These are phyloP conservation scores for Cyclina sinensis DNA, from an alignment of 1,140 invertebrate species.

Conservation along the genomic window DNA sequence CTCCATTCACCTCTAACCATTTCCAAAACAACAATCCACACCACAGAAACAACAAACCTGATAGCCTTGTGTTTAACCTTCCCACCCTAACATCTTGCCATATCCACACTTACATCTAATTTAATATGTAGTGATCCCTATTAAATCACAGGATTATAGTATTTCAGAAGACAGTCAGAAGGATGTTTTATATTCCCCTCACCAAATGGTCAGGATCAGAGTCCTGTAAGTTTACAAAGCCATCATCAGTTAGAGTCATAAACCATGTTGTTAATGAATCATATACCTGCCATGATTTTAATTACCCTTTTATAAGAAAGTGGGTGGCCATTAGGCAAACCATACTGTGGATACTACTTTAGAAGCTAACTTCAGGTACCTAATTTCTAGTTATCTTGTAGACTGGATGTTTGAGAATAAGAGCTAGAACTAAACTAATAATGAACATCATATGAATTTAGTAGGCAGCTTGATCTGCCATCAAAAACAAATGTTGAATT, in stretches of 20 bases:
- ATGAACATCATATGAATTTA: no score
- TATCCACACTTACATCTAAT: slow-evolving; percentile 15
- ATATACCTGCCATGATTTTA: slow-evolving; percentile 3
- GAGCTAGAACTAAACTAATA: no score
- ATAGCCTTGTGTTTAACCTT: background rate
- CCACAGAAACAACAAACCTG: slow-evolving; percentile 10
- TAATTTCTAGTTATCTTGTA: no score
- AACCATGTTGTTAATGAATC: slow-evolving; percentile 19
- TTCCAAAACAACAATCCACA: slow-evolving; percentile 6
- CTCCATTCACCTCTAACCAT: background rate
- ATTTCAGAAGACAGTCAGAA: background rate
- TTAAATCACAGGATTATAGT: slow-evolving; percentile 3
- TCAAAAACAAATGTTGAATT: no score
- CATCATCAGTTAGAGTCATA: slow-evolving; percentile 10
- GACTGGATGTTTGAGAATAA: no score
- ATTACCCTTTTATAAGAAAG: background rate
- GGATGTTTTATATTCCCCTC: background rate
- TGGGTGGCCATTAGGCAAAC: background rate
- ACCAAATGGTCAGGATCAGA: slow-evolving; percentile 28
- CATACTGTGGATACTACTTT: no score
- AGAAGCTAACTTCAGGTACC: no score
- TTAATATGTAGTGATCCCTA: background rate
- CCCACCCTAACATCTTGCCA: background rate
- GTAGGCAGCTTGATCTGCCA: no score
- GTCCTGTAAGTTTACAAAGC: background rate